Percentiles rank a stretch among this genome's conserved stretches.
Evolutionary conservation across 2,888 invertebrate genomes (phyloP).

Genomic region (Leucophenga maculata): DNA sequence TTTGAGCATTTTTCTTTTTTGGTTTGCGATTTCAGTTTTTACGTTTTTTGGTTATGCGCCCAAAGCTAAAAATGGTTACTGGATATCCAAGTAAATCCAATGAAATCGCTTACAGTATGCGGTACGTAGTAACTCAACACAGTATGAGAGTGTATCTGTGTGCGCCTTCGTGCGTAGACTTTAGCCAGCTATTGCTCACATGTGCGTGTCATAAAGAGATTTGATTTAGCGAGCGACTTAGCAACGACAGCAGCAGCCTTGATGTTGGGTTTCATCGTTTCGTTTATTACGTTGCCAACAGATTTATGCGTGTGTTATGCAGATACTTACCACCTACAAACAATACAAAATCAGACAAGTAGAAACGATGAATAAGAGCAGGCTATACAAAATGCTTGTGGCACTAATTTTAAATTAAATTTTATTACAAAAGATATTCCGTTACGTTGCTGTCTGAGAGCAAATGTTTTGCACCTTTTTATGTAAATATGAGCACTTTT

Average conservation of each 20-base stretch:
- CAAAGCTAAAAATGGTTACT: too few species aligned
- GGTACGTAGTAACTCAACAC: too few species aligned
- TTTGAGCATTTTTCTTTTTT: too few species aligned
- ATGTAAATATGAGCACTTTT: not conserved
- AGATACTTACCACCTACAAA: not conserved
- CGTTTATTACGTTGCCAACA: constrained; percentile 8
- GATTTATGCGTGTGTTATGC: constrained; percentile 12
- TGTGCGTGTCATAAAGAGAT: constrained; percentile 23
- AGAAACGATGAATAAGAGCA: not conserved
- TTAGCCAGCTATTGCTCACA: constrained; percentile 6
- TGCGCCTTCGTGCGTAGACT: not conserved
- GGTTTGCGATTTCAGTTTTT: not conserved
- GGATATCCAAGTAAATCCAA: too few species aligned
- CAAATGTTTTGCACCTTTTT: constrained; percentile 5
- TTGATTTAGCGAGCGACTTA: not conserved
- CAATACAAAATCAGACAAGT: not conserved
- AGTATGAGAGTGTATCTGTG: not conserved
- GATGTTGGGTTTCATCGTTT: not conserved
- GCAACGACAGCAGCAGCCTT: too few species aligned
- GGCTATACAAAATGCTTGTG: constrained; percentile 3
- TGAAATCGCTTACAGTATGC: too few species aligned
- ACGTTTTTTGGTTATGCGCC: not conserved
- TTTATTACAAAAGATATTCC: constrained; percentile 7
- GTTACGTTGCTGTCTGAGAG: not conserved
- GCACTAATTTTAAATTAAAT: constrained; percentile 12